Evolutionary conservation across 2,888 invertebrate species (phyloP), one percentile per base, ranked within the genome.

Genomic region (Drosophila mimica): DNA sequence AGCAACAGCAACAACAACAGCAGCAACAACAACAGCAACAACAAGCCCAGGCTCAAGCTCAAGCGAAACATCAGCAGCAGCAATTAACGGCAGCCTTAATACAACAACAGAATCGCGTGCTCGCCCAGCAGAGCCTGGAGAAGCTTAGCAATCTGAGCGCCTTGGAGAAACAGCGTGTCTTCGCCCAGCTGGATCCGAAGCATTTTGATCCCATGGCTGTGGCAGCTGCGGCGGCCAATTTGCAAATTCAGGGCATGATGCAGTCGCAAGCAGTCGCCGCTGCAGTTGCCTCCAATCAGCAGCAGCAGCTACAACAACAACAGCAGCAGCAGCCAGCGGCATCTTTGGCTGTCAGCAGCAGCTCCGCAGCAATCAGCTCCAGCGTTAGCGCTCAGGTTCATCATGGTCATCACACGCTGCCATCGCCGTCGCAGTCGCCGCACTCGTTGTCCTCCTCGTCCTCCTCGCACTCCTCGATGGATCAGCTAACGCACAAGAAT

Each of bases 101-200:
- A 69, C 96, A 96, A 83, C 96, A 96, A 79, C 96, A 96, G 91
- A 95, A 94, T 89, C 93, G 94, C 25, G 94, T 93, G 36, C 94
- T 95, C 48, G 94, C 94, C 8, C 94, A 95, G 90, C 94, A 95
- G 94, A 94, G 95, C 56, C 93, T 95, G 57, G 96, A 96, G 89
- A 96, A 96, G 91, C 94, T 95, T 79, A 93, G 93, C 48, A 93
- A 88, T 67, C 92, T 95, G 38, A 92, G 93, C 4, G 93, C 94
- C 58, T 91, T 95, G 76, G 94, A 95, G 83, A 95, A 95, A 80
- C 94, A 95, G 78, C 92, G 94, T 33, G 92, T 94, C 46, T 93
- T 94, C 53, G 94, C 94, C 36, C 94, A 95, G 52, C 92, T 93
- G 7, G 93, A 93, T 82, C 93, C 93, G 28, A 94, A 92, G 67